Conservation (phyloP, 1,140 invertebrate species). For the Riptortus pedestris region DNA sequence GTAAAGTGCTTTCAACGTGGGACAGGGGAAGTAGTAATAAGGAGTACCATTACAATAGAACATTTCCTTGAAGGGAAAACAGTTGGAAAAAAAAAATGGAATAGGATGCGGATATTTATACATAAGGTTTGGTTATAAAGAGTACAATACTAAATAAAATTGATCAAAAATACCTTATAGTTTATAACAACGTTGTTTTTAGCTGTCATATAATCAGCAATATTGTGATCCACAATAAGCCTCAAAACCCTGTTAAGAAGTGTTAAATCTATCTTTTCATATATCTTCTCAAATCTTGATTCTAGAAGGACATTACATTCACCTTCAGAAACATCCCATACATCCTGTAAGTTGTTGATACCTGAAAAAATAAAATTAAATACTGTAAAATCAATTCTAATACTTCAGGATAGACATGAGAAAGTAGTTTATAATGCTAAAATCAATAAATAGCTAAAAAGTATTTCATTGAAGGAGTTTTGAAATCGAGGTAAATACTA, state of each 20-base stretch:
- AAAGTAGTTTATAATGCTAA: too few species aligned
- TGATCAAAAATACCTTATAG: constrained; percentile 91
- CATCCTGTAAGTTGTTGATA: constrained; percentile 94
- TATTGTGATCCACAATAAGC: constrained; percentile 98
- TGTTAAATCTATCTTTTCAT: constrained; percentile 99
- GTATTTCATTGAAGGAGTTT: too few species aligned
- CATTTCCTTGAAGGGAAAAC: too few species aligned
- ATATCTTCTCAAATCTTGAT: constrained; percentile 94
- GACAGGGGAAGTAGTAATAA: too few species aligned
- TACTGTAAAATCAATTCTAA: background rate
- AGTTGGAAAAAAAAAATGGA: too few species aligned
- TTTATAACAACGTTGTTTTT: constrained; percentile 99
- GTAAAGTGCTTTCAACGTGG: too few species aligned
- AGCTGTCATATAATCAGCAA: constrained; percentile 99
- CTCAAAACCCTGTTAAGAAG: constrained; percentile 88
- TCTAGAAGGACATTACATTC: constrained; percentile 98
- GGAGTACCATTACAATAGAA: too few species aligned
- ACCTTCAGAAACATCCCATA: constrained; percentile 96
- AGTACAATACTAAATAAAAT: too few species aligned
- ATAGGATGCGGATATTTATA: too few species aligned
- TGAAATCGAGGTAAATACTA: constrained; percentile 21
- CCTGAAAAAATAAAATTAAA: constrained; percentile 40
- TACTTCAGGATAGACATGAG: too few species aligned
- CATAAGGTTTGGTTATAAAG: too few species aligned
- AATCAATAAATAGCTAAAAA: too few species aligned